Evolutionary conservation across 2,113 vertebrate genomes (phyloP).

Genomic region (Glareola pratincola): DNA sequence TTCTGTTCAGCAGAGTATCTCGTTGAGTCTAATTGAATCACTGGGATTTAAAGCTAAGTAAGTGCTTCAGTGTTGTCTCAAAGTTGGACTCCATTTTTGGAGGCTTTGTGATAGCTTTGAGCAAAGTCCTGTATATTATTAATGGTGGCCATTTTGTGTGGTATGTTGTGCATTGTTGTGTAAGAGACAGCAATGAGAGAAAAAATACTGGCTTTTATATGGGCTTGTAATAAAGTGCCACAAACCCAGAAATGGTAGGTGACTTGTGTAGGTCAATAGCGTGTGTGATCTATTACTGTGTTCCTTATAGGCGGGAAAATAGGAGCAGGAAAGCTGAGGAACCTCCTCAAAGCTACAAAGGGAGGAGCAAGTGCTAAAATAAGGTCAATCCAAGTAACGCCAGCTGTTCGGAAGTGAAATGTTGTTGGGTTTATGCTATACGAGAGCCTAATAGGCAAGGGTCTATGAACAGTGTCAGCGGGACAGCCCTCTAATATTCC

Average conservation of each 20-base stretch:
- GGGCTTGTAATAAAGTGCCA: not conserved
- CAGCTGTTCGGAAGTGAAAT: not conserved
- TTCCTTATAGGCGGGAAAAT: not conserved
- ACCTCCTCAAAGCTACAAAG: not conserved
- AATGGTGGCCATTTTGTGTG: not conserved
- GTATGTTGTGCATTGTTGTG: not conserved
- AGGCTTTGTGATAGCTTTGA: not conserved
- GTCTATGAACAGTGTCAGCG: not conserved
- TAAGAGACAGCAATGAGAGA: not conserved
- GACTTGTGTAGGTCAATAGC: fast-evolving
- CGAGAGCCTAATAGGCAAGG: not conserved
- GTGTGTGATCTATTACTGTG: not conserved
- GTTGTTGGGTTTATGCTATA: not conserved
- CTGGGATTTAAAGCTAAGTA: conserved; percentile 38
- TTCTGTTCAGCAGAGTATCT: conserved; percentile 22
- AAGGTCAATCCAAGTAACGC: not conserved
- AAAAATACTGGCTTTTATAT: not conserved
- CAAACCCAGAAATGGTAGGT: not conserved
- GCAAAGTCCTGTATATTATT: not conserved
- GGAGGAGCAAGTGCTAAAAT: not conserved
- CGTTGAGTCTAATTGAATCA: conserved; percentile 43
- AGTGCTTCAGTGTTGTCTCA: not conserved
- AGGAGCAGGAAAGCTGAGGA: not conserved
- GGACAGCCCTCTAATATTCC: not conserved
- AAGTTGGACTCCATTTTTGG: not conserved